Percentiles rank a stretch among this genome's conserved stretches.
Evolutionary conservation across 2,888 invertebrate species (phyloP).

Genomic region (Acrobasis consociella): DNA sequence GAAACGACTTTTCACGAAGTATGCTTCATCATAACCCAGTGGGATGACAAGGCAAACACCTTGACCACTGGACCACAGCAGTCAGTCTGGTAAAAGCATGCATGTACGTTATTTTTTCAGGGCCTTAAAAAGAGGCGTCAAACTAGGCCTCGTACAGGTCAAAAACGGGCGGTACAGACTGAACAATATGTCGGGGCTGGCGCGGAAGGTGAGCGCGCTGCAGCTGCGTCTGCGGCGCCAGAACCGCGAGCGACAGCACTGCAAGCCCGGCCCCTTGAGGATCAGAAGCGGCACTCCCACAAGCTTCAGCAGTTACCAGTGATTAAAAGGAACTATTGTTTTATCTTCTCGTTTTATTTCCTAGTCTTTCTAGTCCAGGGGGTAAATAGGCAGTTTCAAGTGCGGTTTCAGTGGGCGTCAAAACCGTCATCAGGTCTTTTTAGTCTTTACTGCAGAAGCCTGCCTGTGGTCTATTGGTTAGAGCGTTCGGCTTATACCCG

Average conservation of each 20-base stretch:
- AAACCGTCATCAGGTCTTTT: no score
- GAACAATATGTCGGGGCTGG: slow-evolving; percentile 46
- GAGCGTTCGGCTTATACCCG: no score
- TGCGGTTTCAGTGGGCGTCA: no score
- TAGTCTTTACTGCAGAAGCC: no score
- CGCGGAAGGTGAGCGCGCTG: slow-evolving; percentile 33
- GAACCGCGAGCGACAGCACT: slow-evolving; percentile 1
- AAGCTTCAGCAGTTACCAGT: neutral
- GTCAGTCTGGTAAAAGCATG: no score
- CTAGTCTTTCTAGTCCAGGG: no score
- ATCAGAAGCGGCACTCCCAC: slow-evolving; percentile 10
- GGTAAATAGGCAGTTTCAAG: no score
- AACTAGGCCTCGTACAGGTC: slow-evolving; percentile 49
- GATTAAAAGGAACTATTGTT: neutral
- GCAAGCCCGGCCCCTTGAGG: neutral
- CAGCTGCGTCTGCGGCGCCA: slow-evolving; percentile 32
- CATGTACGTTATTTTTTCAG: slow-evolving; percentile 35
- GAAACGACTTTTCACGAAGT: no score
- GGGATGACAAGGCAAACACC: no score
- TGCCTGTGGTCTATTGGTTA: no score
- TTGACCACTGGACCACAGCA: no score
- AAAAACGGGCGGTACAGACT: slow-evolving; percentile 56
- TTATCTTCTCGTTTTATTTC: neutral
- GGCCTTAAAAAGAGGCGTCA: slow-evolving; percentile 58
- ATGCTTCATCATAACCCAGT: no score